Evolutionary conservation across 2,113 vertebrate genomes (phyloP), one percentile per base, ranked within the genome.

Genomic region (Apaloderma vittatum): DNA sequence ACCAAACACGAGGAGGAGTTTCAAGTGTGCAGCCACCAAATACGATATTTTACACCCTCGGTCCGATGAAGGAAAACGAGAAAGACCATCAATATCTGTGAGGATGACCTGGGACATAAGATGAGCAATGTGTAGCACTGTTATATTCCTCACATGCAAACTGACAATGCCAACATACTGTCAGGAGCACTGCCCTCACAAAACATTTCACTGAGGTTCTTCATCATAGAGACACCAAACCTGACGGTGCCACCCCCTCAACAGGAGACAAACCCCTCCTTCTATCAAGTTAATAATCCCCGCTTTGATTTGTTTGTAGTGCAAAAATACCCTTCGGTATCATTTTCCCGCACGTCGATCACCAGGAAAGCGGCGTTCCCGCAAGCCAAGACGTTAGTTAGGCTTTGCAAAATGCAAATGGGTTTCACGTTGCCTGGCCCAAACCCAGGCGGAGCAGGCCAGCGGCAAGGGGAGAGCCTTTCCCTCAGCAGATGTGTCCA

Each of bases 401-500:
- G 65, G 65, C 86, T 59, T 7, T 63, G 61, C 81, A 51, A 94
- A 96, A 84, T 45, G 43, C 90, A 68, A 76, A 82, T 0, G 48
- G 92, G 88, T 95, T 94, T 96, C 93, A 80, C 21, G 0, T 96
- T 96, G 91, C 94, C 84, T 96, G 95, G 96, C 92, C 92, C 81
- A 4, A 95, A 90, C 89, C 86, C 93, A 94, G 51, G 20, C 66
- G 0, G 27, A 81, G 37, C 0, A 27, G 90, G 94, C 94, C 93
- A 96, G 84, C 1, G 14, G 78, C 51, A 4, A 91, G 66, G 63
- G 85, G 68, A 88, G 84, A 71, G 81, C 51, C 77, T 88, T 86
- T 43, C 70, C 75, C 74, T 63, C 52, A 9, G 88, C 95, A 97
- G 86, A 97, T 97, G 97, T 94, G 96, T 97, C 96, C 93, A 97